Conservation (phyloP, 2,113 vertebrate species). For the Acanthochromis polyacanthus region DNA sequence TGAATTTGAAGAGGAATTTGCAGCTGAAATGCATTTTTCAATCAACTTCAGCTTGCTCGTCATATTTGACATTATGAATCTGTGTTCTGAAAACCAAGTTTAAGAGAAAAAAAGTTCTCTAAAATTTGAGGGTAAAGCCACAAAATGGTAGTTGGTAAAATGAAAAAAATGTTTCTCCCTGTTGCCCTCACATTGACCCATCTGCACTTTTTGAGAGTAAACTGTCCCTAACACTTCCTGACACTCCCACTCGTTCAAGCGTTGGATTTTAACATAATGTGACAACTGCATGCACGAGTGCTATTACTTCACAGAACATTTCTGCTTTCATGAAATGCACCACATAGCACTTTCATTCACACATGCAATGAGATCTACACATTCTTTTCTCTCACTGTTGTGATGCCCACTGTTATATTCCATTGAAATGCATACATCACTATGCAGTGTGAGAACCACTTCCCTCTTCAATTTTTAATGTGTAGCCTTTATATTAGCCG, state of each 20-base stretch:
- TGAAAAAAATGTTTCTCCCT: neutral
- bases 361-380: neutral
- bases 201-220: slow-evolving; percentile 19
- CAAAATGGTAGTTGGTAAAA: neutral
- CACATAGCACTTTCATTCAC: neutral
- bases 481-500: slow-evolving; percentile 54
- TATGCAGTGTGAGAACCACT: slow-evolving; percentile 41
- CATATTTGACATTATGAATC: no score
- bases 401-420: slow-evolving; percentile 13
- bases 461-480: slow-evolving; percentile 69
- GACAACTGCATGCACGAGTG: slow-evolving; percentile 41
- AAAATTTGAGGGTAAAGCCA: neutral
- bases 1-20: neutral
- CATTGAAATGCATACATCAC: slow-evolving; percentile 45
- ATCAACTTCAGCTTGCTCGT: neutral
- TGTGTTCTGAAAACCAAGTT: neutral
- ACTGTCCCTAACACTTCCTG: slow-evolving; percentile 1
- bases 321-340: slow-evolving; percentile 28
- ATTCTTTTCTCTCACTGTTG: neutral
- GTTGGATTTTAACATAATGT: slow-evolving; percentile 44
- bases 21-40: neutral
- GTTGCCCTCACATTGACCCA: neutral
- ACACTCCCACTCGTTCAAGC: slow-evolving; percentile 39
- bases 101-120: neutral
- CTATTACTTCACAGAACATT: slow-evolving; percentile 33